Evolutionary conservation across 2,888 invertebrate genomes (phyloP).

Genomic region (Hydrotaea cyrtoneurina): DNA sequence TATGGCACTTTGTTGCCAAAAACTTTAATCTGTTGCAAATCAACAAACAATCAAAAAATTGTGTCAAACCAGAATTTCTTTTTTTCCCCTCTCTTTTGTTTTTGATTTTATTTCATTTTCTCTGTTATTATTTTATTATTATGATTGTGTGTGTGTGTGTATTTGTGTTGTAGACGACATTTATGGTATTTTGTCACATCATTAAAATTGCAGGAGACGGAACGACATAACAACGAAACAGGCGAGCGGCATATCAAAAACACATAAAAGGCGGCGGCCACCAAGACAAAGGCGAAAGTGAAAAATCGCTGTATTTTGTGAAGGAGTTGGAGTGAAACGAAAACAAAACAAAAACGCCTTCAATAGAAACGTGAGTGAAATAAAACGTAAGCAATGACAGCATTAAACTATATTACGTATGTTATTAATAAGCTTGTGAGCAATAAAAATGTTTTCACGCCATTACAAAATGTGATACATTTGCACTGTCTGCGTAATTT

Average conservation of each 20-base stretch:
- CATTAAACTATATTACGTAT: constrained; percentile 15
- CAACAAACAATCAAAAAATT: constrained; percentile 9
- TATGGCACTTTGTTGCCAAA: neutral
- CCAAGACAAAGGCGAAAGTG: neutral
- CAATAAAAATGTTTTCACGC: constrained; percentile 28
- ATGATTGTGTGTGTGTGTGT: neutral
- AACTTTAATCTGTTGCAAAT: neutral
- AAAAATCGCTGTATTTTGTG: neutral
- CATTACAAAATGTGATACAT: neutral
- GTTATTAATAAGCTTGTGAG: constrained; percentile 1
- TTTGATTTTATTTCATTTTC: neutral
- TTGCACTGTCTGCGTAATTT: neutral
- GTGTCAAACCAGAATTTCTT: constrained; percentile 12
- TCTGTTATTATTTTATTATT: constrained; percentile 10
- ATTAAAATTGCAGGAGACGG: constrained; percentile 19
- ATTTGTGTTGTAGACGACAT: constrained; percentile 3
- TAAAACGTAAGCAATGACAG: neutral
- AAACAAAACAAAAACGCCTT: neutral
- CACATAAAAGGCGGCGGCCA: neutral
- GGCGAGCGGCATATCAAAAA: neutral
- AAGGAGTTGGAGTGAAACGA: neutral
- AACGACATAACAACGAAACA: neutral
- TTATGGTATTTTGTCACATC: constrained; percentile 36
- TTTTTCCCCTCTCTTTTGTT: neutral
- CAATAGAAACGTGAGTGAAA: neutral